Base-by-base conservation (phyloP, 2,888 invertebrate species). In the Cheilosia soror region DNA sequence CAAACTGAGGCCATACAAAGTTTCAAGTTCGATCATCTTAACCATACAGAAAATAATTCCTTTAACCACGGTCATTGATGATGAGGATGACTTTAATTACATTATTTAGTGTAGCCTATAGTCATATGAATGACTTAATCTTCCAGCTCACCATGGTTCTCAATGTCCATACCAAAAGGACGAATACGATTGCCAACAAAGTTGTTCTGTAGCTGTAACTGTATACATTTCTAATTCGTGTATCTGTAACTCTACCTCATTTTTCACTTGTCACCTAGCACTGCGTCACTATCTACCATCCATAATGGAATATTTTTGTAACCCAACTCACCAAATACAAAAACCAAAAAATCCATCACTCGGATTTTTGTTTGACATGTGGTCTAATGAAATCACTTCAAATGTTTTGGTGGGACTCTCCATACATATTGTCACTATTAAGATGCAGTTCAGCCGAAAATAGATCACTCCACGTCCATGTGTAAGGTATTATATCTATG, bases 331-430 rank as follows among this genome's bases (percentile, higher is more conserved):
- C 66, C 29, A 31, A 55, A 55, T 29, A 42, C 29, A 31, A 33
- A 47, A 57, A 44, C 6, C 15, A 33, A 55, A 65, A 66, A 55
- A 20, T 15, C 44, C 55, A 73, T 65, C 55, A 73, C 73, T 73
- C 40, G 58, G 57, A 65, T 66, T 29, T 40, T 47, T 75, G 49
- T 69, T 53, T 78, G 78, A 78, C 69, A 69, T 78, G 78, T 78
- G 78, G 78, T 69, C 62, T 78, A 69, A 69, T 57, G 69, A 55
- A 78, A 69, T 78, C 69, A 57, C 69, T 63, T 78, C 55, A 63
- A 63, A 69, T 69, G 69, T 78, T 69, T 78, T 78, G 37, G 69
- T 69, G 69, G 69, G 53, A 68, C 76, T 63, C 63, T 71, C 63
- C 53, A 37, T 37, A 37, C 37, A 55, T 15, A 57, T 25, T 72